Evolutionary conservation across 2,888 invertebrate species (phyloP).

Genomic region (Physocephala rufipes): DNA sequence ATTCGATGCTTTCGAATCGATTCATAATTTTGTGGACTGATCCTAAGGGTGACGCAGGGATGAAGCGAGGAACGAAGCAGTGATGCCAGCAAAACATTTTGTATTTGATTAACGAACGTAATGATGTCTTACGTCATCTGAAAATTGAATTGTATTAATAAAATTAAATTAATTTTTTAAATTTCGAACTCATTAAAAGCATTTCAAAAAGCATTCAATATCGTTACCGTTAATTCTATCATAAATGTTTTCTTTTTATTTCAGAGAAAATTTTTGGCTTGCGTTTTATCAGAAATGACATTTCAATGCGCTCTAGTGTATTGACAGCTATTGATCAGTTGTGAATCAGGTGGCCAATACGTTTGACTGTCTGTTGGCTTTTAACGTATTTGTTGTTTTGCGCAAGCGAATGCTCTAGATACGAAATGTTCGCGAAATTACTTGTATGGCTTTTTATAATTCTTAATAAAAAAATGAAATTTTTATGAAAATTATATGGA

Average conservation of each 20-base stretch:
- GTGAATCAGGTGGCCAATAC: too few species aligned
- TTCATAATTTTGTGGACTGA: background rate
- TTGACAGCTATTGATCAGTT: too few species aligned
- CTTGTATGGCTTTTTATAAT: too few species aligned
- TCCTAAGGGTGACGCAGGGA: background rate
- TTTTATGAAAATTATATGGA: too few species aligned
- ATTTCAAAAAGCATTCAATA: background rate
- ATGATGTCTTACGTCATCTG: slow-evolving; percentile 3
- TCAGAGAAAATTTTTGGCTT: background rate
- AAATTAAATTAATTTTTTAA: background rate
- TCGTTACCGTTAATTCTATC: background rate
- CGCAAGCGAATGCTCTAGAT: too few species aligned
- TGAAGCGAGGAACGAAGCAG: background rate
- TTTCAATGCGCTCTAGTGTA: too few species aligned
- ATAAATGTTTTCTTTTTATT: background rate
- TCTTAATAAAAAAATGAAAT: too few species aligned
- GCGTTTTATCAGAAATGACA: background rate
- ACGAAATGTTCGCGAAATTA: too few species aligned
- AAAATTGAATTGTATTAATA: slow-evolving; percentile 1
- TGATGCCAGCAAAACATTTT: too few species aligned
- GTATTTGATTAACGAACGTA: background rate
- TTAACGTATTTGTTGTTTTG: too few species aligned
- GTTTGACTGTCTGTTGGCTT: too few species aligned
- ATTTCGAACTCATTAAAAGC: background rate
- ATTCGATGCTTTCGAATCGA: background rate